Conservation (phyloP, 2,888 invertebrate species). For the Saturnia pavonia region DNA sequence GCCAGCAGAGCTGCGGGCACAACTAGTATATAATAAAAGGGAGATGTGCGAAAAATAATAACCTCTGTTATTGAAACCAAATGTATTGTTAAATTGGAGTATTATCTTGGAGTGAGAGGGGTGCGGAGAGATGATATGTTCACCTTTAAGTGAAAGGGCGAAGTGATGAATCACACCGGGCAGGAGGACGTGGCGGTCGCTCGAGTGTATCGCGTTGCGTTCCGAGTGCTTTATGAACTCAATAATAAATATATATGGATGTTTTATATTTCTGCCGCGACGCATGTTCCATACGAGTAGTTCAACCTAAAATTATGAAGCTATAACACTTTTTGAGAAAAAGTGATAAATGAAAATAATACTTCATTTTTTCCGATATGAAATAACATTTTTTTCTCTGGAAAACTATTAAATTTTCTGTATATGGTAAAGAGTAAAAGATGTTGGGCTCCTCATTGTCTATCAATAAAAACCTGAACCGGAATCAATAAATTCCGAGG, state of each 20-base stretch:
- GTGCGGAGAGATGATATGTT: background rate
- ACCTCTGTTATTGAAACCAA: background rate
- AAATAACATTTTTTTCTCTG: no score
- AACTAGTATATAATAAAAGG: background rate
- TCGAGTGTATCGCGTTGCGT: background rate
- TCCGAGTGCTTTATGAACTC: background rate
- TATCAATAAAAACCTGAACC: no score
- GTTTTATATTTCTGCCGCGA: background rate
- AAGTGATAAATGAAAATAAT: no score
- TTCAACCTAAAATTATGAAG: no score
- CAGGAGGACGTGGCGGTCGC: background rate
- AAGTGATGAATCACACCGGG: background rate
- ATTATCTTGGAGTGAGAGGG: slow-evolving; percentile 3
- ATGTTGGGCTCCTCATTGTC: no score
- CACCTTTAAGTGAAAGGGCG: background rate
- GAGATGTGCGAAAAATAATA: background rate
- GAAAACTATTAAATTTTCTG: no score
- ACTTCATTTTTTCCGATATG: no score
- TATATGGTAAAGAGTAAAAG: no score
- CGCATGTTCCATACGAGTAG: background rate
- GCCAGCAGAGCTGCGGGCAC: no score
- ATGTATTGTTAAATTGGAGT: slow-evolving; percentile 15
- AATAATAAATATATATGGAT: background rate
- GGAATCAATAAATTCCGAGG: no score
- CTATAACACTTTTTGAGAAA: no score